A percentile compares a stretch with the other conserved stretches of the same genome.
These are phyloP conservation scores for Tetramorium bicarinatum DNA, from an alignment of 2,888 invertebrate species.

Conservation along the genomic window DNA sequence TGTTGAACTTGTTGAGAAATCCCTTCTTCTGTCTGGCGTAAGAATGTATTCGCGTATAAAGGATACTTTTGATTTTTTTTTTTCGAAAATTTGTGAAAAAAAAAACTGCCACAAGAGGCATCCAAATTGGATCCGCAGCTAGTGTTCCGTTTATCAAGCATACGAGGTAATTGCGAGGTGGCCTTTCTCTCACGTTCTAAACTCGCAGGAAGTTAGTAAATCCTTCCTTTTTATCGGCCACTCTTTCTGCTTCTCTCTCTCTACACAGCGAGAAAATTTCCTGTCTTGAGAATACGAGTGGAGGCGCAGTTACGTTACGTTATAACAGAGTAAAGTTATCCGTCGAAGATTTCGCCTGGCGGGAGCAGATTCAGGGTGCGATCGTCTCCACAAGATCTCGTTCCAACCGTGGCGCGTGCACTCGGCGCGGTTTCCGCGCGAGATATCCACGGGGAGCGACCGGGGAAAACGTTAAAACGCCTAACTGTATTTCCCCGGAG, in stretches of 20 bases:
- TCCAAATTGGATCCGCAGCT: neutral
- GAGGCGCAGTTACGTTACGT: neutral
- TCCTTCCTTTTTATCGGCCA: conserved; percentile 65
- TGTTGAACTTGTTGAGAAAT: neutral
- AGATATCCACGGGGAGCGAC: neutral
- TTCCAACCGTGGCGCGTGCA: neutral
- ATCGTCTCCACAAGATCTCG: neutral
- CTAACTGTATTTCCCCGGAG: conserved; percentile 44
- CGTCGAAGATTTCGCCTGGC: neutral
- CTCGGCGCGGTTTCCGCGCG: neutral
- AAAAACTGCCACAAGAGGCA: neutral
- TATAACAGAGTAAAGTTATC: neutral
- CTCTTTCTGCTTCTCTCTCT: conserved; percentile 50
- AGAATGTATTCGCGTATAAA: neutral
- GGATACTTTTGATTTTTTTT: neutral
- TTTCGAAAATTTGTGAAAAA: neutral
- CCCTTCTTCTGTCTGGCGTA: neutral
- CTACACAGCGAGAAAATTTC: neutral
- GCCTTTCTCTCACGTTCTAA: conserved; percentile 72
- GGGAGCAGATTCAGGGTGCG: neutral
- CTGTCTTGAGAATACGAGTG: neutral
- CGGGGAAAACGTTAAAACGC: conserved; percentile 41
- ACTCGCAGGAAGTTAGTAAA: conserved; percentile 71
- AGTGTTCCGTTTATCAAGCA: conserved; percentile 71
- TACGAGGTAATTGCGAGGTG: conserved; percentile 67